phyloP scores from a whole-genome alignment of 2,888 invertebrate species.

The Dryobotodes eremita region DNA sequence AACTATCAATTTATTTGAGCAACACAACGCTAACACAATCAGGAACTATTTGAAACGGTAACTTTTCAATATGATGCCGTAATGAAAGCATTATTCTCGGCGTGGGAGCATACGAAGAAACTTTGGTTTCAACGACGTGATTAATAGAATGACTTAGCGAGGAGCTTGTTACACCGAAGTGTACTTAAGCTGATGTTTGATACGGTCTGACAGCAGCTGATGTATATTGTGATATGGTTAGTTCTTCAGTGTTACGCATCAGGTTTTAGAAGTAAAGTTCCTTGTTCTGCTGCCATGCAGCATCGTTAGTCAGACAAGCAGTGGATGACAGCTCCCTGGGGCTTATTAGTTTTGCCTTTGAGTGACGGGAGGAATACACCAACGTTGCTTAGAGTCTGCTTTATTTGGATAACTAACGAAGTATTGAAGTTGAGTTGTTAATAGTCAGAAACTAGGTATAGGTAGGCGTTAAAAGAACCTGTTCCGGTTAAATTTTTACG shows the following conservation, averaged over 20 bases:
- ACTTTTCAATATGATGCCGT: conserved; percentile 45
- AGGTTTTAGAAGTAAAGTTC: background rate
- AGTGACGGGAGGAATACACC: background rate
- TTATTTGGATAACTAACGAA: background rate
- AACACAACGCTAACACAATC: conserved; percentile 28
- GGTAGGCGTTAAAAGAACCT: no score
- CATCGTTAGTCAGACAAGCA: background rate
- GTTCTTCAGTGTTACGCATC: background rate
- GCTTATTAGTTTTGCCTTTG: background rate
- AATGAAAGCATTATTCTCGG: conserved; percentile 33
- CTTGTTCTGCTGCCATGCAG: no score
- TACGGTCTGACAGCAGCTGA: conserved; percentile 11
- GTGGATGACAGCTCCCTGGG: fast-evolving
- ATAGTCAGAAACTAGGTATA: background rate
- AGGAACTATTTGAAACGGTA: conserved; percentile 43
- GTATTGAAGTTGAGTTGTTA: background rate
- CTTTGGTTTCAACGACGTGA: conserved; percentile 41
- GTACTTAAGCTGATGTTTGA: conserved; percentile 37
- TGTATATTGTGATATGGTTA: background rate
- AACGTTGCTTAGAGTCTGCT: no score
- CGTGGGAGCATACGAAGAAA: conserved; percentile 28
- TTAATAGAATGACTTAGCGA: conserved; percentile 51
- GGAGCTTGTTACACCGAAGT: conserved; percentile 39
- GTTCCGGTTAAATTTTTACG: no score
- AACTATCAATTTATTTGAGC: conserved; percentile 48